Evolutionary conservation across 2,797 vertebrate species (phyloP), one percentile per base, ranked within the genome.

Genomic region (Sus cebifrons): DNA sequence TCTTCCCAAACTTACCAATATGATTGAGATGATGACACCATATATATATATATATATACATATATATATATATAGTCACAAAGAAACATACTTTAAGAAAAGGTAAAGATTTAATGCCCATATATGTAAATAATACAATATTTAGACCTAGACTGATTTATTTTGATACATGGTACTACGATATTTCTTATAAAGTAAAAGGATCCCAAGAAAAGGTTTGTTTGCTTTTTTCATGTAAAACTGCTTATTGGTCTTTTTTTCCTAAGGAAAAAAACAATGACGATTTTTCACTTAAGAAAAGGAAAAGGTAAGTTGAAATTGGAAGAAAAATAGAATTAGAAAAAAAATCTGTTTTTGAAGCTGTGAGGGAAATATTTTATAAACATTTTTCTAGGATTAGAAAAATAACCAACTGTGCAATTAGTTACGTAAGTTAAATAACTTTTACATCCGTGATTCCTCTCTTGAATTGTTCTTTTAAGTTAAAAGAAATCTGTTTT

Each of bases 401-500:
- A 91, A 96, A 95, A 94, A 88, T 36, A 84, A 81, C 21, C 52
- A 93, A 86, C 67, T 62, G 2, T 65, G 44, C 44, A 68, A 17
- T 54, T 71, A 84, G 75, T 79, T 73, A 86, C n/a, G 81, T 90
- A 77, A 62, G 62, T 87, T 90, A 77, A 62, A 62, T 81, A 85
- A 67, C 40, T 74, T 95, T 89, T 82, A 65, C n/a, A 49, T 6
- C 82, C 91, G 29, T 36, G 40, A 95, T 81, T 86, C 36, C 52
- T 93, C 74, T 91, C 27, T 91, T 79, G 36, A 75, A 74, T 79
- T 70, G 54, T 40, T 79, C 64, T 89, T 94, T 44, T 21, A 91
- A 78, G 29, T 96, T 74, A 89, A 85, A 84, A 82, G 67, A 95
- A 89, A 60, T 73, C 40, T 88, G 81, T 64, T 91, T 86, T 77